Evolutionary conservation across 92 coral and sea anemone genomes (phyloP).

Genomic region (Umimayanthus kanabou): DNA sequence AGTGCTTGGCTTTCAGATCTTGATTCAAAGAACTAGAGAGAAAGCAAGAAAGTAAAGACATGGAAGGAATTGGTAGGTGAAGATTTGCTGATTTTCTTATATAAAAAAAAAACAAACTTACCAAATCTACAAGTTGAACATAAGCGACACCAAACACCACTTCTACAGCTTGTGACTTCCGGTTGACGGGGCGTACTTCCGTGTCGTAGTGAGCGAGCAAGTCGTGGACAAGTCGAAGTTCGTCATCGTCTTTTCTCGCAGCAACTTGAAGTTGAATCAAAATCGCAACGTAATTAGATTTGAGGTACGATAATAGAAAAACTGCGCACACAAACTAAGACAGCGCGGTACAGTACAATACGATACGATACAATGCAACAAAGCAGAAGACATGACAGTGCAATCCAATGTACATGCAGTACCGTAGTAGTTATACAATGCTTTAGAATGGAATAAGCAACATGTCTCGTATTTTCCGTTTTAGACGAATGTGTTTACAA

Average conservation of each 20-base stretch:
- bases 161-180: conserved; percentile 73
- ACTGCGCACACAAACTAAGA: no score
- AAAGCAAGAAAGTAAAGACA: background rate
- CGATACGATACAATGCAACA: no score
- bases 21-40: background rate
- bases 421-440: no score
- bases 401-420: no score
- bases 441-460: no score
- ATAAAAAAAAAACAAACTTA: conserved; percentile 20
- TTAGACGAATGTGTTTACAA: no score
- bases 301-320: no score
- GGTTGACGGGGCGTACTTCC: conserved; percentile 82
- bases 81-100: background rate
- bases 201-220: conserved; percentile 70
- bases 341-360: no score
- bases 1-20: no score
- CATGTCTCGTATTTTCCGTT: no score
- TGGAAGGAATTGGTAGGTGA: background rate
- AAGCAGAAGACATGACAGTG: no score
- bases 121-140: conserved; percentile 89
- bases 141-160: conserved; percentile 83
- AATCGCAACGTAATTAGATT: no score
- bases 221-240: conserved; percentile 67
- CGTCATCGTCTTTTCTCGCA: conserved; percentile 74
- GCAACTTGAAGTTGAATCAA: conserved; percentile 29